Evolutionary conservation across 2,888 invertebrate genomes (phyloP).

Genomic region (Arge pagana): DNA sequence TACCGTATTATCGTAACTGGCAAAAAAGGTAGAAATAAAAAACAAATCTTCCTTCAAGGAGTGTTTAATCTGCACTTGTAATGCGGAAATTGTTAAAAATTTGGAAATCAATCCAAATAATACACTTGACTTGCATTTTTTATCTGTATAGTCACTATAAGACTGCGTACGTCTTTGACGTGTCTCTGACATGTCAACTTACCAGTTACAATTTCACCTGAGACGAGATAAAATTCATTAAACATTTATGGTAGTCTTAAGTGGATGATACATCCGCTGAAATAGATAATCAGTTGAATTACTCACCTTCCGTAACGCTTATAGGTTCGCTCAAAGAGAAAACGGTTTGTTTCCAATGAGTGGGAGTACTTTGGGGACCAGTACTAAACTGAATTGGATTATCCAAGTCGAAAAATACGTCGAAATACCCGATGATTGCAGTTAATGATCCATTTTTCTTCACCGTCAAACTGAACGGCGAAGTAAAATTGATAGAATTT

Average conservation of each 20-base stretch:
- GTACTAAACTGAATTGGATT: conserved; percentile 75
- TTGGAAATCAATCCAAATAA: conserved; percentile 46
- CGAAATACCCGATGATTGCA: conserved; percentile 89
- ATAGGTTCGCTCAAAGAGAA: conserved; percentile 81
- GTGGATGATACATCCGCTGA: conserved; percentile 48
- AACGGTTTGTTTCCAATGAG: conserved; percentile 96
- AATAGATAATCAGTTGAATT: conserved; percentile 12
- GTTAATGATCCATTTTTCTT: conserved; percentile 72
- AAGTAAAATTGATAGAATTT: conserved; percentile 73
- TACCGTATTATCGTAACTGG: too few relatives aligned
- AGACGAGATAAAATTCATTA: conserved; percentile 38
- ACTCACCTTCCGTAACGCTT: conserved; percentile 68
- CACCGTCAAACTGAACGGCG: conserved; percentile 71
- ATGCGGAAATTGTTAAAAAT: too few relatives aligned
- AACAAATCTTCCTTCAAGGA: too few relatives aligned
- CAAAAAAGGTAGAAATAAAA: too few relatives aligned
- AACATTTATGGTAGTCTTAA: conserved; percentile 40
- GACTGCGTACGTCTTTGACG: conserved; percentile 73
- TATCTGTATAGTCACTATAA: conserved; percentile 71
- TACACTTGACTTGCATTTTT: conserved; percentile 50
- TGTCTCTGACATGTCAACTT: conserved; percentile 76
- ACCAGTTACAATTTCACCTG: conserved; percentile 68
- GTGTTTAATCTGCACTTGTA: too few relatives aligned
- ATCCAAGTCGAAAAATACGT: conserved; percentile 75
- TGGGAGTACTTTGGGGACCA: conserved; percentile 72